Base-by-base conservation (phyloP, 30 jellyfish, hydroid and myxozoan genomes). In the Pseudorhiza aurosa region DNA sequence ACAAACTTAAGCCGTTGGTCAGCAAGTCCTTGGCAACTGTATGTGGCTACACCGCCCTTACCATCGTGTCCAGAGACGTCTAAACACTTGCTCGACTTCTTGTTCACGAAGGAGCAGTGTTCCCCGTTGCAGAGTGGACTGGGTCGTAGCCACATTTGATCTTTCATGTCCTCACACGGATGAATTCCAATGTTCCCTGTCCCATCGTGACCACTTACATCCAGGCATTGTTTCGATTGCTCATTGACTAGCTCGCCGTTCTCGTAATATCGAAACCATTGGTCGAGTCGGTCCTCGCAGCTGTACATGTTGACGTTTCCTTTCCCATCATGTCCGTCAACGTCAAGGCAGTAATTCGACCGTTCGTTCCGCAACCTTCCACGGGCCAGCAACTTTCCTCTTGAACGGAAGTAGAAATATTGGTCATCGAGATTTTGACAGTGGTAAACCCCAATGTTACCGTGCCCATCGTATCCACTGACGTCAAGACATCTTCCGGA, bases 31-130 rank as follows among this genome's bases (percentile, higher is more conserved):
- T 76, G 45, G 56, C 88, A 76, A 8, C 37, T n/a, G 39, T 58
- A 36, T 53, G 80, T 58, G 0, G 18, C 36, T 10, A 75, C 68
- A 17, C 65, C 65, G 0, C 87, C 77, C 37, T 42, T 75, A 30
- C 77, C 87, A 33, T 75, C 87, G 36, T 36, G n/a, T 36, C 87
- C 87, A 4, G 42, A 39, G 32, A 75, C 87, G 56, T 75, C 87
- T 64, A 75, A 57, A 15, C 87, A 75, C 27, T 75, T 12, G 44
- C 22, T 18, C 19, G 87, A 55, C 60, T 55, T 21, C 65, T 33
- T 75, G 77, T 58, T 75, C 40, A 57, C 35, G 65, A 75, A 75
- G 10, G 87, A 33, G 47, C 76, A 58, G 65, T 75, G 35, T 10
- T 53, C 53, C 21, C 87, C 87, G 12, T 75, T 45, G 59, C 77